Percentiles rank a stretch among this genome's conserved stretches.
phyloP scores from a whole-genome alignment of 2,888 invertebrate species.

The Sepioteuthis lessoniana region DNA sequence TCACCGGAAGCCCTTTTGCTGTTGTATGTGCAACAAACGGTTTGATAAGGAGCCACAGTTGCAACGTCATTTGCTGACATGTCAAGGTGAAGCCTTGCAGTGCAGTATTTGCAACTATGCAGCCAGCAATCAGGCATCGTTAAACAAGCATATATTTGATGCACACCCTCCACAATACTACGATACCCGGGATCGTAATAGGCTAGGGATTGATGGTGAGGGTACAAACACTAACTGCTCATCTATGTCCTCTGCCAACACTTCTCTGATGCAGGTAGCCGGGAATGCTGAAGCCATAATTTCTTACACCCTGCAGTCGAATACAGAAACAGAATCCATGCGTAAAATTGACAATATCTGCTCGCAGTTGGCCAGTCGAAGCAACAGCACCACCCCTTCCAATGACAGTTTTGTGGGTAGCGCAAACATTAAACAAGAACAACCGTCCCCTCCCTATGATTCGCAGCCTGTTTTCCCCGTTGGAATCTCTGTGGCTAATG shows the following conservation, averaged over 20 bases:
- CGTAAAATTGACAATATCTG: constrained; percentile 63
- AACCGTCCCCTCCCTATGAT: constrained; percentile 53
- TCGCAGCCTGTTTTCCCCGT: constrained; percentile 44
- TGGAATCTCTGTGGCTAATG: background rate
- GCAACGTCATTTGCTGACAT: constrained; percentile 68
- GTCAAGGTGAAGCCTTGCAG: constrained; percentile 62
- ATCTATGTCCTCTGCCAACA: background rate
- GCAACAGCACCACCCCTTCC: constrained; percentile 50
- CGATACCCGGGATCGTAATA: constrained; percentile 55
- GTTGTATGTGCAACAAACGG: constrained; percentile 64
- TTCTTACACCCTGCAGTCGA: background rate
- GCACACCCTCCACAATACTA: constrained; percentile 61
- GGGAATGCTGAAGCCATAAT: background rate
- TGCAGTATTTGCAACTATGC: constrained; percentile 65
- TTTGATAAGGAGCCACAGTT: constrained; percentile 68
- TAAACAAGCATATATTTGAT: constrained; percentile 65
- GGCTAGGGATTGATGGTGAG: constrained; percentile 16
- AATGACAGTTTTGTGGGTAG: constrained; percentile 43
- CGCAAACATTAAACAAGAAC: constrained; percentile 55
- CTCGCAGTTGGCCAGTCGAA: constrained; percentile 58
- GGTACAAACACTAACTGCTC: background rate
- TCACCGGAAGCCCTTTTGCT: constrained; percentile 66
- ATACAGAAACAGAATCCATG: constrained; percentile 55
- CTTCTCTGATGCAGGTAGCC: background rate
- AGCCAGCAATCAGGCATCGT: constrained; percentile 61